Percentiles rank a stretch among this genome's conserved stretches.
Conservation (phyloP, 2,888 invertebrate genomes). For the Cremastinae sp. region DNA sequence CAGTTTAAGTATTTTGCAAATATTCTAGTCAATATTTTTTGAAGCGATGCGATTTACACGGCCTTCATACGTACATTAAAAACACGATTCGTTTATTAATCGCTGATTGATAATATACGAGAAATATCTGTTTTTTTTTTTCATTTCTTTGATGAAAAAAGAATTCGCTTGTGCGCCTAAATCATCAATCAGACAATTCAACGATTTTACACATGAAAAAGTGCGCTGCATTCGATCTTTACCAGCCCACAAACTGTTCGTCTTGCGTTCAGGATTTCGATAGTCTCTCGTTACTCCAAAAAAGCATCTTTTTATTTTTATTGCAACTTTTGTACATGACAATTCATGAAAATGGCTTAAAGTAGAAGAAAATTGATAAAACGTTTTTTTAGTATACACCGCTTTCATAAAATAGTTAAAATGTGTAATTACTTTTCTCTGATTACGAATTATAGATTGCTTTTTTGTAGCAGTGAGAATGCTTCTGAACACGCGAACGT, state of each 20-base stretch:
- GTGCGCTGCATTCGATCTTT: neutral
- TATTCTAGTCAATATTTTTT: slow-evolving; percentile 18
- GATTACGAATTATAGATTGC: too few species aligned
- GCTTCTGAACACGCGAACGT: neutral
- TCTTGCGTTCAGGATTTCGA: neutral
- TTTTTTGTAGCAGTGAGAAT: neutral
- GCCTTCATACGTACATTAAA: slow-evolving; percentile 1
- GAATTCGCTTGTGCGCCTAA: slow-evolving; percentile 52
- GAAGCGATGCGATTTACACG: neutral
- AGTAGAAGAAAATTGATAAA: too few species aligned
- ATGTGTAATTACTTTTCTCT: too few species aligned
- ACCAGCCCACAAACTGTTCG: neutral
- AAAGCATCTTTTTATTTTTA: neutral
- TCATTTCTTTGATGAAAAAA: slow-evolving; percentile 4
- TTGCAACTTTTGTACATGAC: too few species aligned
- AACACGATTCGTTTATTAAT: slow-evolving; percentile 28
- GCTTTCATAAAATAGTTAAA: too few species aligned
- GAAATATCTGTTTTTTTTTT: neutral
- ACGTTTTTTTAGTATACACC: too few species aligned
- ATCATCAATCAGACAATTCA: slow-evolving; percentile 16
- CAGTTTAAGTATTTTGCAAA: slow-evolving; percentile 32
- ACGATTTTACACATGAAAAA: slow-evolving; percentile 31
- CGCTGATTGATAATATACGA: slow-evolving; percentile 1
- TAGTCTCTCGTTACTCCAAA: slow-evolving; percentile 9
- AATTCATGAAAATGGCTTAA: too few species aligned